Conservation (phyloP, 2,888 invertebrate genomes). For the Agonum fuliginosum region DNA sequence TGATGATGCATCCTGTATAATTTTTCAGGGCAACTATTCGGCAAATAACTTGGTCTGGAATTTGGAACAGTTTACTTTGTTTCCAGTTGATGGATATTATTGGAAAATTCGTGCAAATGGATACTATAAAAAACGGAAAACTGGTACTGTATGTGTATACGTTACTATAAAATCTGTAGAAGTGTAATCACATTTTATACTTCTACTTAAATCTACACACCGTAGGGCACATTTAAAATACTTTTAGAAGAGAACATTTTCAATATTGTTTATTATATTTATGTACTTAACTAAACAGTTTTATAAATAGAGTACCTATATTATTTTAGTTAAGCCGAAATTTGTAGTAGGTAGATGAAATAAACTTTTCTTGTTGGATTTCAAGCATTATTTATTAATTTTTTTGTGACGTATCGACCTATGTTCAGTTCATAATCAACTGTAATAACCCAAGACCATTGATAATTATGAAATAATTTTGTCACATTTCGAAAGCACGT, state of each 20-base stretch:
- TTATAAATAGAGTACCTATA: no score
- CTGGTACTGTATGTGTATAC: neutral
- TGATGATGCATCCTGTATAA: neutral
- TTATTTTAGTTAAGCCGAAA: no score
- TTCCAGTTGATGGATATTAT: constrained; percentile 8
- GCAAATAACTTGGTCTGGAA: neutral
- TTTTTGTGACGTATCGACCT: no score
- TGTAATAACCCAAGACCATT: no score
- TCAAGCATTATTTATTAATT: no score
- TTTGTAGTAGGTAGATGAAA: no score
- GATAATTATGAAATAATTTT: no score
- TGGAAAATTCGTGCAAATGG: constrained; percentile 10
- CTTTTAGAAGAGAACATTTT: neutral
- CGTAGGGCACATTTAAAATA: neutral
- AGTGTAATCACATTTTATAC: neutral
- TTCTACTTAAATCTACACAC: neutral
- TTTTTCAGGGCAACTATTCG: constrained; percentile 18
- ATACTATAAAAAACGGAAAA: neutral
- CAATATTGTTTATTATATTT: no score
- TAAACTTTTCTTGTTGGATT: no score
- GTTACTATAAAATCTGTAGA: neutral
- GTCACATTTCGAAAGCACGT: no score
- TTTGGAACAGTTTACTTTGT: neutral
- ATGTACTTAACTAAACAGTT: no score
- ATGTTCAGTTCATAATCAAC: no score